These are phyloP conservation scores for Nycticryphes semicollaris DNA, from an alignment of 2,113 vertebrate genomes.

Conservation along the genomic window DNA sequence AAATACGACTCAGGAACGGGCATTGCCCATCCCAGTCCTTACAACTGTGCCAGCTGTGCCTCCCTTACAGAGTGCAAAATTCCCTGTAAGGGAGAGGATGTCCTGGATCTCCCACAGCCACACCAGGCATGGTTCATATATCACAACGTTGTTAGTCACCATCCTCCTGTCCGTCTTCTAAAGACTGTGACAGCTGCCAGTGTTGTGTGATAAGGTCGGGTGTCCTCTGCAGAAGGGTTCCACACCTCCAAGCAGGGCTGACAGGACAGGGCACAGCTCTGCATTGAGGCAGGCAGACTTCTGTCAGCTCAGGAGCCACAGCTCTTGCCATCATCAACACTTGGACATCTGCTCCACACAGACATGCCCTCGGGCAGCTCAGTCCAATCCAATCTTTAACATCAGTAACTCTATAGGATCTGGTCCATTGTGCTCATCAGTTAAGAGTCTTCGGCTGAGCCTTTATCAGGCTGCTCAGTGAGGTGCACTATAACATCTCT, in stretches of 20 bases:
- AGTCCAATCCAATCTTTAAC: neutral
- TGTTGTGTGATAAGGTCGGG: neutral
- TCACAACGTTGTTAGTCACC: too few species aligned
- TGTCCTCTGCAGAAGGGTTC: neutral
- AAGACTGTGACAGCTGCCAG: neutral
- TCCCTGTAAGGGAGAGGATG: neutral
- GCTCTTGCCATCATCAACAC: neutral
- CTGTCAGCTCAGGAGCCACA: neutral
- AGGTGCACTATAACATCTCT: neutral
- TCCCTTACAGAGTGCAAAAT: neutral
- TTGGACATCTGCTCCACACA: neutral
- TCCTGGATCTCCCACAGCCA: neutral
- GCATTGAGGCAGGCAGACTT: accelerated
- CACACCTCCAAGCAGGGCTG: neutral
- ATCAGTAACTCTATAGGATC: neutral
- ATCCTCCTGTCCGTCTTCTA: neutral
- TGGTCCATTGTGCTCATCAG: neutral
- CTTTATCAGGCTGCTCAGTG: neutral
- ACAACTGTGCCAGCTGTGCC: neutral
- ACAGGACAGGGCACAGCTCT: neutral
- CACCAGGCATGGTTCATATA: accelerated
- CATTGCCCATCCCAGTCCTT: neutral
- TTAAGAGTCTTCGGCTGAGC: neutral
- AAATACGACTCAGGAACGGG: neutral
- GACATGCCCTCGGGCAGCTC: neutral